Conservation (phyloP, 2,888 invertebrate genomes). For the Agonopterix heracliana region DNA sequence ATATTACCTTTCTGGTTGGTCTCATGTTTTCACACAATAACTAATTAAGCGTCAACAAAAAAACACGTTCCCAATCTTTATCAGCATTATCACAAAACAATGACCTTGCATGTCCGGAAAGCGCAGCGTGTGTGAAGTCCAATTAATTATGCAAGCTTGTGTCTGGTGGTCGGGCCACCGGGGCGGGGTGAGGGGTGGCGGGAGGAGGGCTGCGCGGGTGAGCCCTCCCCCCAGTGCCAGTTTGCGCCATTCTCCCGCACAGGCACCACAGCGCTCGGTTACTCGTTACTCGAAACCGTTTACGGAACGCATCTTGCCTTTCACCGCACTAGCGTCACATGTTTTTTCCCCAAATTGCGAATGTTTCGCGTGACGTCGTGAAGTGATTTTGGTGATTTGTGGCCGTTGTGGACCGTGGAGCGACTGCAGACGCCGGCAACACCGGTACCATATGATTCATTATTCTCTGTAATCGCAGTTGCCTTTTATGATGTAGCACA, state of each 20-base stretch:
- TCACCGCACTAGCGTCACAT: slow-evolving; percentile 64
- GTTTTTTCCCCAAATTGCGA: slow-evolving; percentile 45
- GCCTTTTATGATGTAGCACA: slow-evolving; percentile 31
- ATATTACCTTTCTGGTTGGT: no score
- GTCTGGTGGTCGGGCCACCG: slow-evolving; percentile 49
- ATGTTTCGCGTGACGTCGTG: slow-evolving; percentile 58
- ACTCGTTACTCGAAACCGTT: slow-evolving; percentile 59
- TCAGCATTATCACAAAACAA: slow-evolving; percentile 30
- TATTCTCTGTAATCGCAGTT: slow-evolving; percentile 53
- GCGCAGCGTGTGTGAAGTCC: slow-evolving; percentile 59
- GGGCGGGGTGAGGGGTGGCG: slow-evolving; percentile 21
- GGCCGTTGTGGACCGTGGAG: slow-evolving; percentile 51
- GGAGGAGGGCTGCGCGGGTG: slow-evolving; percentile 19
- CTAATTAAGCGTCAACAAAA: no score
- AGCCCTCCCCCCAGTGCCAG: slow-evolving; percentile 53
- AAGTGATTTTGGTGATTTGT: slow-evolving; percentile 72
- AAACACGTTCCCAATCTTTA: no score
- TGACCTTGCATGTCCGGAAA: slow-evolving; percentile 66
- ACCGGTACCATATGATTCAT: slow-evolving; percentile 59
- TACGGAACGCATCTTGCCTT: slow-evolving; percentile 68
- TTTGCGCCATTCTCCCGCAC: slow-evolving; percentile 70
- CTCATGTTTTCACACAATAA: no score
- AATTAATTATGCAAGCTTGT: slow-evolving; percentile 70
- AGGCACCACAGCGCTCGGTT: slow-evolving; percentile 61
- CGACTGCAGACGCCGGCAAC: slow-evolving; percentile 31